Base-by-base conservation (phyloP, 1,140 invertebrate genomes). In the Pseudomyrmex gracilis region DNA sequence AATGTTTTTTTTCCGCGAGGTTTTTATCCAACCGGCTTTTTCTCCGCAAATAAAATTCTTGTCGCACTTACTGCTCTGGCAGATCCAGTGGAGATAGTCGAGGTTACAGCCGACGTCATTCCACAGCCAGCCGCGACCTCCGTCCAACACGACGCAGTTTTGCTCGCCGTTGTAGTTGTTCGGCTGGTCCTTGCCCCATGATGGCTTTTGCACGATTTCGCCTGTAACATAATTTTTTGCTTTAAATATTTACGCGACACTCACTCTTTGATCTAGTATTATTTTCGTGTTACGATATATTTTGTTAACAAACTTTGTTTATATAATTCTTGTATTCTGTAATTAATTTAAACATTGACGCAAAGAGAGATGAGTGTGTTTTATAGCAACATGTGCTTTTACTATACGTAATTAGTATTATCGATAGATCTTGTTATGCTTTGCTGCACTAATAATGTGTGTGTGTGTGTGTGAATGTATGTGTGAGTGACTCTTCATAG, bases 141-240 rank as follows among this genome's bases (percentile, higher is more conserved):
- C 98, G 90, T 99, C 98, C 73, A 99, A 94, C 8, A 98, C 97
- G 3, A 97, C 98, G 93, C 98, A 99, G 93, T 99, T 98, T 93
- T 99, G 98, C 90, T 99, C 97, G 0, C 98, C 97, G 90, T 98
- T 99, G 94, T 99, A 99, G 90, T 99, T 99, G 91, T 99, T 99
- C 0, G 98, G 98, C 90, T 99, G 98, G 89, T 98, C 98, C 91
- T 98, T 97, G 51, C 98, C 98, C 98, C 98, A 99, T 0, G 97
- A 95, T 7, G 97, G 97, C 85, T 96, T 96, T 12, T 95, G 95
- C 1, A 98, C 96, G 49, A 96, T 94, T 86, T 97, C 96, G 24
- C 97, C 97, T 97, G 90, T 85, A 86, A 90, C 83, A 87, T 1
- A 45, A 20, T 7, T 13, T 2, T 7, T 13, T 2, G 34, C 1